phyloP scores from a whole-genome alignment of 2,888 invertebrate species.

The Linyphia triangularis region DNA sequence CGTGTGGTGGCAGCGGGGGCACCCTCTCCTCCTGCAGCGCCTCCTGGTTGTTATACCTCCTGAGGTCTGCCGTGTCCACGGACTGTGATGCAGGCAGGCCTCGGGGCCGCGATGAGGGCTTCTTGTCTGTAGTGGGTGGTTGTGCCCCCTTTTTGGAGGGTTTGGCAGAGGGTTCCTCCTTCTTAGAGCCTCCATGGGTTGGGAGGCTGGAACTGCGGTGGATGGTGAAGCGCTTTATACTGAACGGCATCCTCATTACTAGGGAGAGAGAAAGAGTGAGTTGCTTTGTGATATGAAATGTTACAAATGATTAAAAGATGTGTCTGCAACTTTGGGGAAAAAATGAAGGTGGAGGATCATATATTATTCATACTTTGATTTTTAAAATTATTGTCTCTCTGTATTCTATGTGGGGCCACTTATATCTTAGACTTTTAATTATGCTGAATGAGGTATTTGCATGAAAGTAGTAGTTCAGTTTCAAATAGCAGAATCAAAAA shows the following conservation, averaged over 20 bases:
- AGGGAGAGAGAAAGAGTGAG: background rate
- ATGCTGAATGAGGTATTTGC: no score
- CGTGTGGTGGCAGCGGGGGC: conserved; percentile 68
- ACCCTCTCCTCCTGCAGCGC: conserved; percentile 61
- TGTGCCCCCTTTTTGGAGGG: background rate
- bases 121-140: conserved; percentile 41
- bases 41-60: conserved; percentile 56
- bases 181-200: conserved; percentile 62
- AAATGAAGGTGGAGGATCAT: no score
- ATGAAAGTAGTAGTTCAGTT: no score
- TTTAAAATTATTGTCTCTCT: no score
- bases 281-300: no score
- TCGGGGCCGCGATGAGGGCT: conserved; percentile 62
- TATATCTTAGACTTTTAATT: no score
- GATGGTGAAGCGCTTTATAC: conserved; percentile 76
- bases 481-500: no score
- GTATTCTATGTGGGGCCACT: no score
- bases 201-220: conserved; percentile 76
- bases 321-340: no score
- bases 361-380: no score
- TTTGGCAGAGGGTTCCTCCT: conserved; percentile 32
- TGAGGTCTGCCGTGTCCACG: conserved; percentile 71
- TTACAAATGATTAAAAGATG: no score
- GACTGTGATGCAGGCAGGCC: conserved; percentile 72
- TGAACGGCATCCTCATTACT: conserved; percentile 76